Evolutionary conservation across 2,113 vertebrate species (phyloP), one percentile per base, ranked within the genome.

Genomic region (Guaruba guarouba): DNA sequence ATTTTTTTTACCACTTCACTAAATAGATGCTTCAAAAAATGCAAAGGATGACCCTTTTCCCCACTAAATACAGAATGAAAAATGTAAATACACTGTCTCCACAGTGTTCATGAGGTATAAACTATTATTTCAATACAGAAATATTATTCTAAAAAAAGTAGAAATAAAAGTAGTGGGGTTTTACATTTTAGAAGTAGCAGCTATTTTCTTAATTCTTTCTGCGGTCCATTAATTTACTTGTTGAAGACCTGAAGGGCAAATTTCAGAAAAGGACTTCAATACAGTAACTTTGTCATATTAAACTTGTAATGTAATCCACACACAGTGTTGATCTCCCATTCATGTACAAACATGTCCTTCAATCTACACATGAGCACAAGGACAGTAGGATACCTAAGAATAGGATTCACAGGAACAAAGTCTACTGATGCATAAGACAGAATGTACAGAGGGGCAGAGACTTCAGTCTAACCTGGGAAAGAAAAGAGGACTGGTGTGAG

Each of bases 291-390:
- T 41, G 46, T 0, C 5, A 0, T 39, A 43, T 4, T 57, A 64
- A 71, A 88, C 20, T 43, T 3, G 18, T 39, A 55, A 73, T 6
- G 7, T 27, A 84, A 81, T 39, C 31, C n/a, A 17, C 12, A 44
- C 10, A 64, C 17, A 61, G 28, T 2, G 6, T 29, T 55, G 23
- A 62, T 8, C 9, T 88, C 29, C 29, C 23, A 55, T 2, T 51
- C 2, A 24, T 2, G 5, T 28, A 52, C 0, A 41, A 9, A 18
- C 11, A 33, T 0, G 0, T 63, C 12, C 17, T 79, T 71, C 27
- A 5, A 3, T 24, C 79, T 57, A 57, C 24, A 61, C 12, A 55
- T 15, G 4, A 63, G 8, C 24, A 7, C 13, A 68, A 73, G 29
- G 23, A 66, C 25, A 78, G 46, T 23, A 33, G 20, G 35, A 70